A percentile compares a stretch with the other conserved stretches of the same genome.
Evolutionary conservation across 2,888 invertebrate species (phyloP).

Genomic region (Coelogynopora nodosa): DNA sequence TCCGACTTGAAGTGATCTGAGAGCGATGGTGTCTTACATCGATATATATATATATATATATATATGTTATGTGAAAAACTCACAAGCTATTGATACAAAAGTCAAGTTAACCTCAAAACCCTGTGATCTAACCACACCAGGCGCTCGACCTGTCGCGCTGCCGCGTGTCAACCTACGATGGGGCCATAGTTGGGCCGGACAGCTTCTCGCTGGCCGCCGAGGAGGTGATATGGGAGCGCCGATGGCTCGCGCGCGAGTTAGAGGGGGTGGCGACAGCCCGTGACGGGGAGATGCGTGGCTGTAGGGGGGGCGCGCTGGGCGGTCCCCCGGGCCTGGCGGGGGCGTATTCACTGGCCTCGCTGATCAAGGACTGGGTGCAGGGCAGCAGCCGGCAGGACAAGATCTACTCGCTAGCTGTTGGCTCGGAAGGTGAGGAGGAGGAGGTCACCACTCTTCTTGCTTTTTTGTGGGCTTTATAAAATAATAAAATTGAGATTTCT

Average conservation of each 20-base stretch:
- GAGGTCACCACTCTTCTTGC: too few relatives aligned
- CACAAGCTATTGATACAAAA: too few relatives aligned
- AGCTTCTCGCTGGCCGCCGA: constrained; percentile 55
- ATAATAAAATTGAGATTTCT: too few relatives aligned
- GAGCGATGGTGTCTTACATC: too few relatives aligned
- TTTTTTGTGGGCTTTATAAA: too few relatives aligned
- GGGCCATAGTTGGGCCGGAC: constrained; percentile 57
- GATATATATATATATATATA: too few relatives aligned
- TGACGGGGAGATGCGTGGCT: constrained; percentile 38
- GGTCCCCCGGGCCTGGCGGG: constrained; percentile 36
- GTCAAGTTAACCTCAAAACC: too few relatives aligned
- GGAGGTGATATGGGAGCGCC: constrained; percentile 55
- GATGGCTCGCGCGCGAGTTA: constrained; percentile 57
- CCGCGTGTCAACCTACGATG: constrained; percentile 57
- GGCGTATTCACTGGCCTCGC: constrained; percentile 52
- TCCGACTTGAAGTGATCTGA: background rate
- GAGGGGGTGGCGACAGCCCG: constrained; percentile 51
- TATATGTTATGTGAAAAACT: too few relatives aligned
- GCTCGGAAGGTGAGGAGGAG: constrained; percentile 58
- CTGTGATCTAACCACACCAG: too few relatives aligned
- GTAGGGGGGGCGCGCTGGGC: background rate
- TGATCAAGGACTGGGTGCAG: constrained; percentile 55
- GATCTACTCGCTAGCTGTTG: constrained; percentile 57
- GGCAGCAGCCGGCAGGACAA: constrained; percentile 52
- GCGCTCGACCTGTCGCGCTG: constrained; percentile 48